Conservation (phyloP, 2,797 vertebrate species). For the Glyptemys insculpta region DNA sequence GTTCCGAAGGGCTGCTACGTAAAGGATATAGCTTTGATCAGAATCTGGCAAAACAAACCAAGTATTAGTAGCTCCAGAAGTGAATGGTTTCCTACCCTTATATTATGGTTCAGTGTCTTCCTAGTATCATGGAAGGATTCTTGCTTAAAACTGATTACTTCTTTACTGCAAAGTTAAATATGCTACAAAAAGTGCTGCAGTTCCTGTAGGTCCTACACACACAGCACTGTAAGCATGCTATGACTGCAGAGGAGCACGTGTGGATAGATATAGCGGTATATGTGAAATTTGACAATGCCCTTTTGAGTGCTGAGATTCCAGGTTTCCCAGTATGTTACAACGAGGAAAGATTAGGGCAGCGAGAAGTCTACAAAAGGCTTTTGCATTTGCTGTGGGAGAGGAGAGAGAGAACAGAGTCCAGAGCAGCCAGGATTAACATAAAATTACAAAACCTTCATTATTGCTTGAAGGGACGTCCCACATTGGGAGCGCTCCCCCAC, state of each 20-base stretch:
- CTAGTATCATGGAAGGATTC: background rate
- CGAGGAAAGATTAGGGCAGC: background rate
- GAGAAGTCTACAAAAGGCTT: background rate
- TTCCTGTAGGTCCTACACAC: background rate
- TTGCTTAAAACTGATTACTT: background rate
- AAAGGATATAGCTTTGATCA: background rate
- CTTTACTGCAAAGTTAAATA: background rate
- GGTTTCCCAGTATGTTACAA: background rate
- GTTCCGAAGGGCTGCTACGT: accelerated
- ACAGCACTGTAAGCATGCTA: accelerated
- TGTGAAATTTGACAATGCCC: background rate
- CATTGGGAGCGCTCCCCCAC: background rate
- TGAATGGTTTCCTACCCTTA: background rate
- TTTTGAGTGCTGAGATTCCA: background rate
- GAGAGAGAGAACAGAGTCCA: background rate
- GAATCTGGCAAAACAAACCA: background rate
- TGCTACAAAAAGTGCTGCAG: background rate
- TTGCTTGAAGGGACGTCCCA: background rate
- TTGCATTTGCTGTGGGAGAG: slow-evolving; percentile 37
- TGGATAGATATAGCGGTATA: background rate
- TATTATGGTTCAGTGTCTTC: accelerated
- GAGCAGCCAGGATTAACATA: slow-evolving; percentile 26
- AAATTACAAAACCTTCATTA: slow-evolving; percentile 42
- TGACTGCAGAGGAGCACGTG: background rate
- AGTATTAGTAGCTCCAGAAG: background rate